Conservation (phyloP, 2,113 vertebrate species). For the Columbina picui region DNA sequence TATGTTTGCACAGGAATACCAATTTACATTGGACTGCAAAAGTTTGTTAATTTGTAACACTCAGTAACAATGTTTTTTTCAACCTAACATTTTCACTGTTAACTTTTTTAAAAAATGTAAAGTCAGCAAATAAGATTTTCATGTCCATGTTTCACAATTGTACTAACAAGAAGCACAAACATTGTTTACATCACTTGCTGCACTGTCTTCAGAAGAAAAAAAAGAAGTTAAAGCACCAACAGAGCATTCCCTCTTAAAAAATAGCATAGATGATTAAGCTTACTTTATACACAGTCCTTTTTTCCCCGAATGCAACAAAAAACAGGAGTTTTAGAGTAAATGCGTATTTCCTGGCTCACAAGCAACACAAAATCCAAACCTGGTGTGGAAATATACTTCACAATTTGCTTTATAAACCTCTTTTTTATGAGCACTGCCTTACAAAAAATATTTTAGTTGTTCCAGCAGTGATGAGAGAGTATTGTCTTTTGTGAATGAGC, state of each 20-base stretch:
- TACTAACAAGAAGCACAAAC: not conserved
- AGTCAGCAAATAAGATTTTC: not conserved
- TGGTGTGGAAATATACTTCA: not conserved
- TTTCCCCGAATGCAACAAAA: not conserved
- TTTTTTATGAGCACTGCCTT: not conserved
- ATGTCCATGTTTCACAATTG: not conserved
- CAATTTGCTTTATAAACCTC: not conserved
- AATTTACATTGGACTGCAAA: not conserved
- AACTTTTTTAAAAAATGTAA: not conserved
- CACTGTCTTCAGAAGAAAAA: not conserved
- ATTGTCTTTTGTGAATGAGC: not conserved
- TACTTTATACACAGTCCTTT: not conserved
- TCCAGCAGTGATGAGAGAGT: not conserved
- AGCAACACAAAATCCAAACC: not conserved
- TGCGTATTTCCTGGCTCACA: not conserved
- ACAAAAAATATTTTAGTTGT: not conserved
- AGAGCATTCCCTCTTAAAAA: not conserved
- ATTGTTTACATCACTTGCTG: not conserved
- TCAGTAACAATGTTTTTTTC: not conserved
- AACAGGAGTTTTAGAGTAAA: not conserved
- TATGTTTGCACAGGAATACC: not conserved
- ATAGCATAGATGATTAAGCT: not conserved
- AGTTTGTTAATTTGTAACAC: not conserved
- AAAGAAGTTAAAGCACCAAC: not conserved
- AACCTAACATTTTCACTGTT: not conserved